Percentiles rank a stretch among this genome's conserved stretches.
Evolutionary conservation across 2,797 vertebrate genomes (phyloP).

Genomic region (Amniataba percoides): DNA sequence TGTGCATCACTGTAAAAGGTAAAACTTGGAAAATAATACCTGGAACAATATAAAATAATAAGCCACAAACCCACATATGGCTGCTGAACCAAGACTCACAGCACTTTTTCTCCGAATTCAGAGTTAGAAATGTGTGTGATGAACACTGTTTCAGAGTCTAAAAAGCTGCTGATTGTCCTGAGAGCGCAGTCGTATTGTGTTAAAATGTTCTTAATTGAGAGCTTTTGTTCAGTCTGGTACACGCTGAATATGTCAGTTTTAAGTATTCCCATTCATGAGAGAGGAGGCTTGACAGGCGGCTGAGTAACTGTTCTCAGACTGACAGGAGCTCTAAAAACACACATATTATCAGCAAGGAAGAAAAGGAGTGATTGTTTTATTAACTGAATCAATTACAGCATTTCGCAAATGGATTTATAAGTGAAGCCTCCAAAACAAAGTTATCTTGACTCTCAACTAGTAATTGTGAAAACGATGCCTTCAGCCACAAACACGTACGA

Average conservation of each 20-base stretch:
- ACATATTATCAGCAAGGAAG: conserved; percentile 14
- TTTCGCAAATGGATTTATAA: conserved; percentile 3
- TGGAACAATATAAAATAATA: conserved; percentile 36
- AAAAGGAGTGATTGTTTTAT: not conserved
- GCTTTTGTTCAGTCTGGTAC: conserved; percentile 11
- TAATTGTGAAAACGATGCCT: not conserved
- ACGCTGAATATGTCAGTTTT: conserved; percentile 3
- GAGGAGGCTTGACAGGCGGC: conserved; percentile 6
- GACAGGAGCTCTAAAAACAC: not conserved
- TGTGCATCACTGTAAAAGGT: conserved; percentile 26
- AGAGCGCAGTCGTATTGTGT: conserved; percentile 4
- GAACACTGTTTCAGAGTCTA: not conserved
- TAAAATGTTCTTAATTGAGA: conserved; percentile 17
- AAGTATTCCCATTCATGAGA: conserved; percentile 4
- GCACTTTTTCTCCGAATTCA: conserved; percentile 9
- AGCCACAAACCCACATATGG: conserved; percentile 49
- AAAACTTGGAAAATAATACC: conserved; percentile 49
- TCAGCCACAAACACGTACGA: not conserved
- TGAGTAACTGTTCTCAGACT: not conserved
- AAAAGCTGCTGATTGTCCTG: conserved; percentile 24
- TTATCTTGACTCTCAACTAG: not conserved
- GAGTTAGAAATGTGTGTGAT: not conserved
- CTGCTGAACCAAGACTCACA: conserved; percentile 31
- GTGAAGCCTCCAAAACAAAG: not conserved
- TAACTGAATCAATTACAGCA: not conserved